A percentile compares a stretch with the other conserved stretches of the same genome.
These are phyloP conservation scores for Petrocephalus schoutedeni DNA, from an alignment of 2,797 vertebrate species.

Conservation along the genomic window DNA sequence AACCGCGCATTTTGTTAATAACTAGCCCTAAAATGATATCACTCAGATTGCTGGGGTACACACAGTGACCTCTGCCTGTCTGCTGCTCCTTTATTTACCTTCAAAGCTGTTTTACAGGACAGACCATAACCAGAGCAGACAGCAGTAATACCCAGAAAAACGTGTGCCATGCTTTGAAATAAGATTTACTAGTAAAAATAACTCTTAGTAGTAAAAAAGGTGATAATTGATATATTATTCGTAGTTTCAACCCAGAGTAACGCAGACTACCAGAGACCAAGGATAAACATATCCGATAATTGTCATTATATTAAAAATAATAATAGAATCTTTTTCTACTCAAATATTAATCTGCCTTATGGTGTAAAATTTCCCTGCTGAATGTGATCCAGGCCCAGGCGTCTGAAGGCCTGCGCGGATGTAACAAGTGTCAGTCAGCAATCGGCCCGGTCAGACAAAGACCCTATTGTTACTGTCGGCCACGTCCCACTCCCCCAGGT, in stretches of 20 bases:
- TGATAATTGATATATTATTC: not conserved
- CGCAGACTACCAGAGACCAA: not conserved
- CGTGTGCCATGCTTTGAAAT: not conserved
- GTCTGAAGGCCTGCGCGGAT: slow-evolving; percentile 19
- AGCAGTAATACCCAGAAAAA: not conserved
- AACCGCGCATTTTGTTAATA: not conserved
- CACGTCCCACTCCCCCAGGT: not conserved
- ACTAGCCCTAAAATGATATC: not conserved
- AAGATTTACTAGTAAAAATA: not conserved
- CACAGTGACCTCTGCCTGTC: not conserved
- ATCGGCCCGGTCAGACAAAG: slow-evolving; percentile 56
- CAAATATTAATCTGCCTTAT: not conserved
- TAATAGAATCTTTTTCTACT: not conserved
- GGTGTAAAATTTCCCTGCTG: not conserved
- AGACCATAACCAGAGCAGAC: not conserved
- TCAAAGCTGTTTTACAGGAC: not conserved
- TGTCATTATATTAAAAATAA: not conserved
- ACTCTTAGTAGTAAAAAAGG: not conserved
- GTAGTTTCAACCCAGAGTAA: not conserved
- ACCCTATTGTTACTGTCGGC: slow-evolving; percentile 47
- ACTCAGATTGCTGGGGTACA: not conserved
- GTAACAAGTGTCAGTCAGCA: slow-evolving; percentile 53
- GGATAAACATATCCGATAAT: not conserved
- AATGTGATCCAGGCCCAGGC: not conserved
- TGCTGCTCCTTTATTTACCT: not conserved